A percentile compares a stretch with the other conserved stretches of the same genome.
phyloP scores from a whole-genome alignment of 2,888 invertebrate species.

The Chouioia cunea region DNA sequence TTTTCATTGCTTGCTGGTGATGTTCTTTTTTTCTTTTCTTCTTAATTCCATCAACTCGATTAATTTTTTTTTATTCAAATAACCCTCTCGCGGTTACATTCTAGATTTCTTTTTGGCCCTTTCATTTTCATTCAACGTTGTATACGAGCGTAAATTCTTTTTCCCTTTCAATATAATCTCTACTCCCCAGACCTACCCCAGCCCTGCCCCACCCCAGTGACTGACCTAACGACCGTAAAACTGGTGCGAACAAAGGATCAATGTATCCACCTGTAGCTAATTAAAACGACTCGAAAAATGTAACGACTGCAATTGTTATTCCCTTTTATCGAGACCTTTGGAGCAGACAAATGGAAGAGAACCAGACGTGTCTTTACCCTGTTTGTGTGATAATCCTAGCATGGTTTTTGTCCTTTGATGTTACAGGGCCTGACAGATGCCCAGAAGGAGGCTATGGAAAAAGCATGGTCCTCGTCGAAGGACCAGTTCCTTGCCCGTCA shows the following conservation, averaged over 20 bases:
- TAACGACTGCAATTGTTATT: conserved; percentile 1
- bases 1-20: too few relatives aligned
- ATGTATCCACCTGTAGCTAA: too few relatives aligned
- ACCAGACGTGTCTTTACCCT: neutral
- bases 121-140: neutral
- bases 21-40: neutral
- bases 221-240: neutral
- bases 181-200: too few relatives aligned
- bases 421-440: conserved; percentile 87
- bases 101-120: neutral
- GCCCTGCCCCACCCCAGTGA: neutral
- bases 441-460: conserved; percentile 87
- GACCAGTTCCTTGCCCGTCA: conserved; percentile 90
- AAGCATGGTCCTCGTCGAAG: conserved; percentile 88
- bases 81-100: too few relatives aligned
- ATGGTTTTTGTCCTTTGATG: conserved; percentile 60
- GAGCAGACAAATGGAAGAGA: conserved; percentile 19
- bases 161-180: neutral
- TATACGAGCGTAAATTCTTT: neutral
- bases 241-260: neutral
- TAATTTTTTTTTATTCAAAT: neutral
- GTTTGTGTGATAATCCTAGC: conserved; percentile 61
- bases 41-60: neutral
- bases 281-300: neutral
- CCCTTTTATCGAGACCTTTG: neutral